Evolutionary conservation across 2,888 invertebrate species (phyloP), one percentile per base, ranked within the genome.

Genomic region (Cabera pusaria): DNA sequence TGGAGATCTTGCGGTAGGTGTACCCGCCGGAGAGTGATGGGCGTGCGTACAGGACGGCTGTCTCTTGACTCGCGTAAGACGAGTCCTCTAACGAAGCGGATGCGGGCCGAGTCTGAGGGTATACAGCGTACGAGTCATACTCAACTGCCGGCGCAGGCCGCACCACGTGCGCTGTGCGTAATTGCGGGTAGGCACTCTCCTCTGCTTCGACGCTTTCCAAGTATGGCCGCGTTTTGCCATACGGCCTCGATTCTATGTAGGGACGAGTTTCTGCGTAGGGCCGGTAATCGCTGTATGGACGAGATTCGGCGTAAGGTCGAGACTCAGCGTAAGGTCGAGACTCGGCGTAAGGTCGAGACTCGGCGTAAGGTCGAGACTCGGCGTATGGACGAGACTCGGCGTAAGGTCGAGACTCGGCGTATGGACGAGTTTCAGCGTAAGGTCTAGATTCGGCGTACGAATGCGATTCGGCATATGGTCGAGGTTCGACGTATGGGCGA

Each of bases 21-120:
- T 69, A 85, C 2, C 85, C 84, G 3, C 85, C 84, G 25, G 64
- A 46, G 1, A 69, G 59, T 38, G 64, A 71, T 2, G 80, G 81
- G 1, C 81, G 64, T 24, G 85, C 85, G 65, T 83, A 85, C 41
- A 85, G 60, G 5, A 85, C 59, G 11, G 70, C 57, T 4, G 69
- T 64, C 5, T 59, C 14, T 4, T 4, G 3, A 2, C 3, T 49
- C 1, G 54, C 45, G 5, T 40, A 34, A 10, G 54, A 25, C 12
- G 21, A 23, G 14, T 14, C 14, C 14, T 14, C 14, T 2, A 14
- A 14, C 29, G 37, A 37, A 12, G 49, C 38, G 20, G 34, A 29
- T 10, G 24, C 28, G 9, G 44, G 34, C n/a, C 32, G 21, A 18
- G 44, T 47, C 24, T 49, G 52, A 9, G 17, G 23, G 16, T 6